Conservation (phyloP, 2,113 vertebrate genomes). For the Pyxicephalus adspersus region DNA sequence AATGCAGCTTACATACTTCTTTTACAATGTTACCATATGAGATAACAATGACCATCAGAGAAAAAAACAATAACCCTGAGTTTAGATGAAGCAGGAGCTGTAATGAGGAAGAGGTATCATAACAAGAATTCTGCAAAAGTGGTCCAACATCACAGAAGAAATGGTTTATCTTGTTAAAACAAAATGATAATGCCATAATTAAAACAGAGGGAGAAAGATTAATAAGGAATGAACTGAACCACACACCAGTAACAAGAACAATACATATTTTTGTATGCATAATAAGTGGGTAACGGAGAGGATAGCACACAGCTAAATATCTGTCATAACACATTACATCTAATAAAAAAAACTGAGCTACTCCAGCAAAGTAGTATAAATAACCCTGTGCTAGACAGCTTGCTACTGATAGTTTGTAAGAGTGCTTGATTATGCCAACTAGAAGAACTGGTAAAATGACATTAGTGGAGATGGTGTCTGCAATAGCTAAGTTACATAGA, state of each 20-base stretch:
- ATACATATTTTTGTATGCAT: slow-evolving; percentile 13
- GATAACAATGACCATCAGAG: not conserved
- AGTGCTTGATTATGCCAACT: slow-evolving; percentile 57
- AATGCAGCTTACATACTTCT: slow-evolving; percentile 58
- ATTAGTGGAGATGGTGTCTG: slow-evolving; percentile 60
- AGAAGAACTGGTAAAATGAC: slow-evolving; percentile 61
- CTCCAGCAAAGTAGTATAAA: slow-evolving; percentile 64
- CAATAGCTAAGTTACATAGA: slow-evolving; percentile 58
- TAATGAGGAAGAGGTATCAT: not conserved
- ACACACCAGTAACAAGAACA: not conserved
- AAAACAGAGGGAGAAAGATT: slow-evolving; percentile 47
- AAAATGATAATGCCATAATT: slow-evolving; percentile 59
- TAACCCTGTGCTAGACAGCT: slow-evolving; percentile 65
- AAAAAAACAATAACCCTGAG: not conserved
- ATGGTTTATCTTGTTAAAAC: slow-evolving; percentile 39
- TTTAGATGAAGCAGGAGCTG: not conserved
- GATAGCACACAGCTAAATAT: slow-evolving; percentile 51
- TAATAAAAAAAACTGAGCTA: slow-evolving; percentile 62
- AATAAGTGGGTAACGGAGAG: slow-evolving; percentile 35
- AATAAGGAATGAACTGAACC: slow-evolving; percentile 56
- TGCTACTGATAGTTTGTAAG: slow-evolving; percentile 61
- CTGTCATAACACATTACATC: slow-evolving; percentile 62
- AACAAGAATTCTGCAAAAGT: slow-evolving; percentile 24
- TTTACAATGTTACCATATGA: slow-evolving; percentile 58
- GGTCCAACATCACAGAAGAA: slow-evolving; percentile 48